Evolutionary conservation across 2,797 vertebrate species (phyloP).

Genomic region (Macrochelys suwanniensis): DNA sequence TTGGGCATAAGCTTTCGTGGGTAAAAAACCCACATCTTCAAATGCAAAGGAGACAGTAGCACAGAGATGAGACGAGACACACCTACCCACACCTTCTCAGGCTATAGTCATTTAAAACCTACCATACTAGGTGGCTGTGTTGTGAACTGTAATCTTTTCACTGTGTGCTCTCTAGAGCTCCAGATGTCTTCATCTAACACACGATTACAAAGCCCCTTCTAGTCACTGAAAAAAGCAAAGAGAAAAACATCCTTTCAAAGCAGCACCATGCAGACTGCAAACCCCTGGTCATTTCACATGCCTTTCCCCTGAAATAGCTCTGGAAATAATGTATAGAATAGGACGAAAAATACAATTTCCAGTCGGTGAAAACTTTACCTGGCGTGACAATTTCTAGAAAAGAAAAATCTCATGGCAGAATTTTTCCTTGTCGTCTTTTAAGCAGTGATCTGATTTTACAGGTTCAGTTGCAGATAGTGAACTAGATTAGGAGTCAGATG

Average conservation of each 20-base stretch:
- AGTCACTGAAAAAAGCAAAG: conserved; percentile 32
- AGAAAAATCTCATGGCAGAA: background rate
- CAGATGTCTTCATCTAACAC: background rate
- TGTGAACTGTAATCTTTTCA: background rate
- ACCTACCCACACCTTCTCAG: background rate
- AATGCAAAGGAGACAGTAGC: background rate
- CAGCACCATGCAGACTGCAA: conserved; percentile 18
- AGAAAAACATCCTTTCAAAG: conserved; percentile 6
- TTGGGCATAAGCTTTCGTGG: no score
- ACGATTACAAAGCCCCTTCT: background rate
- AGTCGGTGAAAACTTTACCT: background rate
- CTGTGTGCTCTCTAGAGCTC: background rate
- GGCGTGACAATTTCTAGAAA: background rate
- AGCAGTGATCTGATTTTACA: background rate
- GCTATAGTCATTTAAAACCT: background rate
- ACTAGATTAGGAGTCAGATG: background rate
- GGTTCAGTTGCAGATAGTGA: background rate
- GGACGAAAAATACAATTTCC: background rate
- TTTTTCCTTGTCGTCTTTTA: background rate
- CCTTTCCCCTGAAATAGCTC: background rate
- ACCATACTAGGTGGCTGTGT: background rate
- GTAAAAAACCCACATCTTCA: no score
- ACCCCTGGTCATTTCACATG: background rate
- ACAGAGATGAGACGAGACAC: background rate
- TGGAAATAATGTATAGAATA: background rate